Evolutionary conservation across 2,797 vertebrate genomes (phyloP), one percentile per base, ranked within the genome.

Genomic region (Xyrichtys novacula): DNA sequence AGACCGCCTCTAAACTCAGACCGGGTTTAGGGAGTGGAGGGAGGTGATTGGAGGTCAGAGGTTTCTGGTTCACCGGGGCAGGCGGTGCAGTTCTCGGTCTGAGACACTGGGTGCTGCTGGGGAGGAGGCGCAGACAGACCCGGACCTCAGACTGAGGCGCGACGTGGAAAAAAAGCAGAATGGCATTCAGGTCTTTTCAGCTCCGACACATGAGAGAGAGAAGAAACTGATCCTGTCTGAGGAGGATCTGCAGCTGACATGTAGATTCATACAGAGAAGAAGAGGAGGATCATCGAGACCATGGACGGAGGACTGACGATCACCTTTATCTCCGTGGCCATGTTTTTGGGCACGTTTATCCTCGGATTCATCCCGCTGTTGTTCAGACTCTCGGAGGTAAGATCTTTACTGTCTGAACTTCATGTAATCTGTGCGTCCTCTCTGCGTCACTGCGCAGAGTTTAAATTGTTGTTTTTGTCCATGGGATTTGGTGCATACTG

Each of bases 331-430:
- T 95, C 94, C 10, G 79, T 89, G 3, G 92, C 88, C 20, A 95
- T 95, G 95, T 95, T 96, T 77, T 19, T 93, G 6, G 95, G 95
- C 6, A 93, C 91, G 67, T 94, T 94, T 62, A 2, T 93, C 0
- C 84, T 96, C 1, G 95, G 95, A 55, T 85, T 95, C 59, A 89
- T 95, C 49, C 95, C 95, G 1, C 84, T 96, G 15, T 63, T 93
- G 54, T 83, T 94, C 63, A 88, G 58, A 66, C 91, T 95, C 23
- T 94, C 94, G 3, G 91, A 94, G 92, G 95, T 95, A 83, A 90
- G 89, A n/a, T n/a, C n/a, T 26, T 1, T 15, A n/a, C 17, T 17
- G 15, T 17, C 17, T 39, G 15, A 16, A 17, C 17, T 17, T 39
- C n/a, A 1, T 39, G 4, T 17, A n/a, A 5, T 56, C 0, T n/a